phyloP scores from a whole-genome alignment of 2,113 vertebrate species.

The Colius striatus region DNA sequence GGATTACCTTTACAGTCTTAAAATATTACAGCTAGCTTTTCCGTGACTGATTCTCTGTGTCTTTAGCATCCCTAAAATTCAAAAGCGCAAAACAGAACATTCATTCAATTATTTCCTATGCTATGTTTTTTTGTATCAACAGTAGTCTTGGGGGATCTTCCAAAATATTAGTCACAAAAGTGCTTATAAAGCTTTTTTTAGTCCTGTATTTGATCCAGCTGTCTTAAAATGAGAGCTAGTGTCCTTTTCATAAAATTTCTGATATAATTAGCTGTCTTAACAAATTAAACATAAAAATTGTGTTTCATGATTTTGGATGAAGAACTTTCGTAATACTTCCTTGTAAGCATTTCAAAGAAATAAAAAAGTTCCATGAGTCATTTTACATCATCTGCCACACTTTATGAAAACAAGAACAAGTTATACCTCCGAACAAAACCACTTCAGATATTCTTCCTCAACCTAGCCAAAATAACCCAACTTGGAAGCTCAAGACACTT shows the following conservation, averaged over 20 bases:
- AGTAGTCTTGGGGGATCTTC: neutral
- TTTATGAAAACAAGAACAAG: neutral
- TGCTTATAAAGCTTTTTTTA: neutral
- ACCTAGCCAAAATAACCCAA: neutral
- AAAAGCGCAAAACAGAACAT: neutral
- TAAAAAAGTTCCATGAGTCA: neutral
- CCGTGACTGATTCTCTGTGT: neutral
- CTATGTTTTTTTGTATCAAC: neutral
- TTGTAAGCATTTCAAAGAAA: neutral
- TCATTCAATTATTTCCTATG: neutral
- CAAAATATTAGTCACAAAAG: neutral
- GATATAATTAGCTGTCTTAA: neutral
- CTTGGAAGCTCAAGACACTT: neutral
- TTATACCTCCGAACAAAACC: neutral
- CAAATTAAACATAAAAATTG: neutral
- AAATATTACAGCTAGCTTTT: neutral
- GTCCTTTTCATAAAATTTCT: neutral
- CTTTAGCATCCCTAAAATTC: neutral
- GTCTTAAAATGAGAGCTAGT: neutral
- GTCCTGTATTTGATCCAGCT: neutral
- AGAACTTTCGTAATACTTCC: neutral
- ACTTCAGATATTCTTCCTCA: neutral
- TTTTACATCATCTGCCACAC: neutral
- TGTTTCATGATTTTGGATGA: neutral
- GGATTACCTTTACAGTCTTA: neutral